These are phyloP conservation scores for Gnathonemus longibarbis DNA, from an alignment of 2,113 vertebrate genomes.

Conservation along the genomic window DNA sequence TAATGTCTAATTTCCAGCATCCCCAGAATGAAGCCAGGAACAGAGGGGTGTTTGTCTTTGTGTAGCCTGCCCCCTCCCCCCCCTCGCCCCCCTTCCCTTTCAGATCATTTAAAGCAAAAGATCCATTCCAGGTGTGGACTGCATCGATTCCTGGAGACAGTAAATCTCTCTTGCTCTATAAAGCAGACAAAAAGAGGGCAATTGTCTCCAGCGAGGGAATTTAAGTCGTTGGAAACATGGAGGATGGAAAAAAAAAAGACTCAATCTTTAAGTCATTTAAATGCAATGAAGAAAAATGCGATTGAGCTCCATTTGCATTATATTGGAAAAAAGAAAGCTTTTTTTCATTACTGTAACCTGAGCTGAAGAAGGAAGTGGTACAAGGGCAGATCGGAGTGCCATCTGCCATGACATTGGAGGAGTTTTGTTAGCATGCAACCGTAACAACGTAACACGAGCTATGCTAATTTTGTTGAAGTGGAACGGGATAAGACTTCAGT, in stretches of 20 bases:
- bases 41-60: conserved; percentile 20
- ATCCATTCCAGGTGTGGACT: conserved; percentile 23
- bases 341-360: conserved; percentile 3
- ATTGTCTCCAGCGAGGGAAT: background rate
- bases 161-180: conserved; percentile 16
- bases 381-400: background rate
- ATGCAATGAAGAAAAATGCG: background rate
- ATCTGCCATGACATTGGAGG: background rate
- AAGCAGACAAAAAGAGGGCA: conserved; percentile 11
- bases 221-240: conserved; percentile 6
- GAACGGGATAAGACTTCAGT: background rate
- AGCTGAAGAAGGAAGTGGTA: background rate
- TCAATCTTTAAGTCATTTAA: conserved; percentile 18
- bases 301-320: conserved; percentile 5
- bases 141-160: conserved; percentile 16
- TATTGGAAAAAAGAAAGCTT: background rate
- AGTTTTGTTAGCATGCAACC: background rate
- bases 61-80: background rate
- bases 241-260: background rate
- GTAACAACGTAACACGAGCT: background rate
- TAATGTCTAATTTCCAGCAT: conserved; percentile 21
- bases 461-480: background rate
- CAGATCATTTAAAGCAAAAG: conserved; percentile 13
- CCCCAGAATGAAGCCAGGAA: conserved; percentile 2
- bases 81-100: background rate